Evolutionary conservation across 2,113 vertebrate species (phyloP).

Genomic region (Chiloscyllium plagiosum): DNA sequence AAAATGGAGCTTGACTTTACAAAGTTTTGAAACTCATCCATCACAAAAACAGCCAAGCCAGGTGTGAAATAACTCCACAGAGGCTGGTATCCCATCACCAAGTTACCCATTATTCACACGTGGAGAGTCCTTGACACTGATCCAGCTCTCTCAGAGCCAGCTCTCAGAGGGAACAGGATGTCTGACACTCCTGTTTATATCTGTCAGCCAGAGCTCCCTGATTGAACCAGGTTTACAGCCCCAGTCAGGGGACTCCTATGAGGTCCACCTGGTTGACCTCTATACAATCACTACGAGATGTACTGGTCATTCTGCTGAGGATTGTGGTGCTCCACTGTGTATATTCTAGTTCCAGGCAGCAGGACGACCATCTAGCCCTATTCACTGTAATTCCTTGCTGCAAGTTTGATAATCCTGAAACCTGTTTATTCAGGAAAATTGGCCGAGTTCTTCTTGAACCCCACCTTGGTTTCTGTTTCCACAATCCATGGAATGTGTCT

Average conservation of each 20-base stretch:
- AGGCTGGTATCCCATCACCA: no score
- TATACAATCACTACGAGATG: neutral
- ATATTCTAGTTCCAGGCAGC: neutral
- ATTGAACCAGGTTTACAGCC: no score
- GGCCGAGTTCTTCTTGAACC: neutral
- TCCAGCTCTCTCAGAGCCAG: no score
- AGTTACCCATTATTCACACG: no score
- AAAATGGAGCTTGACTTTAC: neutral
- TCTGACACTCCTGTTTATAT: no score
- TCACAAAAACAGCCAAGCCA: neutral
- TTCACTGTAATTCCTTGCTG: neutral
- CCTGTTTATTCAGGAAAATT: neutral
- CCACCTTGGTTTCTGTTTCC: neutral
- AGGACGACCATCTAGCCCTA: neutral
- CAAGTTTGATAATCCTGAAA: neutral
- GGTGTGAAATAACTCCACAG: neutral
- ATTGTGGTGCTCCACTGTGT: neutral
- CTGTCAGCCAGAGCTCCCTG: no score
- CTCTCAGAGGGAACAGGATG: no score
- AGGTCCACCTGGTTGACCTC: no score
- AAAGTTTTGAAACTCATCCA: neutral
- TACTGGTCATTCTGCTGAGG: neutral
- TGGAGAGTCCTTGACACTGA: no score
- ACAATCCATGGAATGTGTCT: neutral
- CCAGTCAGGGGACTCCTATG: no score